Evolutionary conservation across 2,888 invertebrate species (phyloP).

Genomic region (Cantharis flavilabris): DNA sequence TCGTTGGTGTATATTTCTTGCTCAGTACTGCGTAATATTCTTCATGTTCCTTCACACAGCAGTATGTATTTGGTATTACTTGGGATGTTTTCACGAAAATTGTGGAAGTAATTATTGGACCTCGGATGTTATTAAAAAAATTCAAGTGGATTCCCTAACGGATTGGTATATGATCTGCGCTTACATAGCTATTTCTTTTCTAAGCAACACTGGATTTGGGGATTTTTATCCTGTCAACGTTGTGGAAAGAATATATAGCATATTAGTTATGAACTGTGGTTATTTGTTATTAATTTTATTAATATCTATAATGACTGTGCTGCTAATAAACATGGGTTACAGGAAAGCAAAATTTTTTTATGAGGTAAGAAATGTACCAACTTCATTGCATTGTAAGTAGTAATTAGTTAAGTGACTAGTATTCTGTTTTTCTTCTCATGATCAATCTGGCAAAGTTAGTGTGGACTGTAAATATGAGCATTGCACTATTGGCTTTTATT

Average conservation of each 20-base stretch:
- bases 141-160: constrained; percentile 12
- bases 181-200: constrained; percentile 58
- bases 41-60: constrained; percentile 57
- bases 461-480: too few relatives aligned
- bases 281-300: constrained; percentile 58
- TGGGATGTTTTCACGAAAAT: constrained; percentile 51
- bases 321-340: constrained; percentile 58
- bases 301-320: constrained; percentile 59
- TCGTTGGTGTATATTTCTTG: constrained; percentile 58
- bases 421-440: too few relatives aligned
- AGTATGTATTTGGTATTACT: constrained; percentile 59
- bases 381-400: neutral
- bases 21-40: constrained; percentile 57
- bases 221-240: constrained; percentile 17
- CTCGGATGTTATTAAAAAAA: neutral
- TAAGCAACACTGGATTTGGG: constrained; percentile 47
- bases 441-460: too few relatives aligned
- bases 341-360: constrained; percentile 48
- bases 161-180: constrained; percentile 59
- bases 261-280: constrained; percentile 42
- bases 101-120: constrained; percentile 50
- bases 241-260: constrained; percentile 10
- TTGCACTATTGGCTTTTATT: too few relatives aligned
- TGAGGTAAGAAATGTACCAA: constrained; percentile 4
- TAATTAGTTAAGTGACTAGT: constrained; percentile 32